phyloP scores from a whole-genome alignment of 1,140 invertebrate genomes.

The Papilio polytes region DNA sequence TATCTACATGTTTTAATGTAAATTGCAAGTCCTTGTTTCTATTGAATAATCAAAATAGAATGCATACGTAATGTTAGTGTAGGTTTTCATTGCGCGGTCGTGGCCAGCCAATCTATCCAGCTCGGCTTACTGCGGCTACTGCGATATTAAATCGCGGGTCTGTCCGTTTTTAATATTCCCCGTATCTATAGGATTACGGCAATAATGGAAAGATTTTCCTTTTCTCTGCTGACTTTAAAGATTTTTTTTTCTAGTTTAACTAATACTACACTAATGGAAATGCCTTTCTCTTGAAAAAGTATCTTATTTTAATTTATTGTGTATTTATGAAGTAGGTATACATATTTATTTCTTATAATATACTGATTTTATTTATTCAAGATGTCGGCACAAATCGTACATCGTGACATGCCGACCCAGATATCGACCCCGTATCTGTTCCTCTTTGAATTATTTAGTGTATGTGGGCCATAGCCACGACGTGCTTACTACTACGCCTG shows the following conservation, averaged over 20 bases:
- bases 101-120: neutral
- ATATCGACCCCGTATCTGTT: constrained; percentile 1
- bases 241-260: neutral
- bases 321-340: neutral
- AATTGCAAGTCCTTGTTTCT: neutral
- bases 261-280: too few species aligned
- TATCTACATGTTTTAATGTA: neutral
- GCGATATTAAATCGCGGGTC: neutral
- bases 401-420: neutral
- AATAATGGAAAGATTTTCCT: constrained; percentile 2
- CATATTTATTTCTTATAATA: neutral
- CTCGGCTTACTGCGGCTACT: constrained; percentile 1
- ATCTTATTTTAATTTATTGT: too few species aligned
- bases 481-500: neutral
- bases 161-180: constrained; percentile 7
- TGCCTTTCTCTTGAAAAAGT: too few species aligned
- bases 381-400: neutral
- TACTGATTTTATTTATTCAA: constrained; percentile 6
- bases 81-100: neutral
- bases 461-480: neutral
- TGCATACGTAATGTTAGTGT: neutral
- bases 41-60: neutral
- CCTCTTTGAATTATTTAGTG: constrained; percentile 16
- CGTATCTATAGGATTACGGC: neutral
- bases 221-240: neutral